Conservation (phyloP, 2,888 invertebrate genomes). For the Cheilosia urbana region DNA sequence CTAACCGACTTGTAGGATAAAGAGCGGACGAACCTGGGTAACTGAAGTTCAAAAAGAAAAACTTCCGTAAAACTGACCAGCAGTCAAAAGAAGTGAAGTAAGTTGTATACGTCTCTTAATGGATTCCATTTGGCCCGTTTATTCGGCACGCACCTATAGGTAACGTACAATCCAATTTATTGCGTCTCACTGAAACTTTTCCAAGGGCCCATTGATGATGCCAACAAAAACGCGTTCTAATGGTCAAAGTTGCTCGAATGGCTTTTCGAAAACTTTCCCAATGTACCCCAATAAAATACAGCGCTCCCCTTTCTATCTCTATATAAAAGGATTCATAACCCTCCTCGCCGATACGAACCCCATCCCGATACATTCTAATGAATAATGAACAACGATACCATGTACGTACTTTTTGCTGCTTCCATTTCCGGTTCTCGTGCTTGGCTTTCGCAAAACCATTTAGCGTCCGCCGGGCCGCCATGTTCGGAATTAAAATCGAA, state of each 20-base stretch:
- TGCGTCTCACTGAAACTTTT: too few species aligned
- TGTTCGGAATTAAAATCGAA: conserved; percentile 8
- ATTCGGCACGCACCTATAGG: too few species aligned
- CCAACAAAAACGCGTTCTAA: background rate
- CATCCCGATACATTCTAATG: conserved; percentile 7
- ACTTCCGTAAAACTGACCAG: too few species aligned
- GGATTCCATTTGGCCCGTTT: too few species aligned
- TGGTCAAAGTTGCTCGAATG: background rate
- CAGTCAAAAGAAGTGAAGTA: too few species aligned
- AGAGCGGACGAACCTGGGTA: too few species aligned
- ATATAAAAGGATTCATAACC: conserved; percentile 7
- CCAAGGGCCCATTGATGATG: too few species aligned
- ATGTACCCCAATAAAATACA: background rate
- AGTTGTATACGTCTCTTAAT: too few species aligned
- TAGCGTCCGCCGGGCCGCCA: conserved; percentile 6
- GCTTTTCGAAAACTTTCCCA: background rate
- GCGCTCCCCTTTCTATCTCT: background rate
- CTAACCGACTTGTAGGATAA: too few species aligned
- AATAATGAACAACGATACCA: conserved; percentile 16
- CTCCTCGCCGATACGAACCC: background rate
- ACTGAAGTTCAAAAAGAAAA: too few species aligned
- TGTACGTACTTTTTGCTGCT: background rate
- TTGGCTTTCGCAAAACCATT: conserved; percentile 3
- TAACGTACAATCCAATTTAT: background rate
- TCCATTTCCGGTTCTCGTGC: background rate